Base-by-base conservation (phyloP, 1,140 invertebrate genomes). In the Gonatopus flavifemur region DNA sequence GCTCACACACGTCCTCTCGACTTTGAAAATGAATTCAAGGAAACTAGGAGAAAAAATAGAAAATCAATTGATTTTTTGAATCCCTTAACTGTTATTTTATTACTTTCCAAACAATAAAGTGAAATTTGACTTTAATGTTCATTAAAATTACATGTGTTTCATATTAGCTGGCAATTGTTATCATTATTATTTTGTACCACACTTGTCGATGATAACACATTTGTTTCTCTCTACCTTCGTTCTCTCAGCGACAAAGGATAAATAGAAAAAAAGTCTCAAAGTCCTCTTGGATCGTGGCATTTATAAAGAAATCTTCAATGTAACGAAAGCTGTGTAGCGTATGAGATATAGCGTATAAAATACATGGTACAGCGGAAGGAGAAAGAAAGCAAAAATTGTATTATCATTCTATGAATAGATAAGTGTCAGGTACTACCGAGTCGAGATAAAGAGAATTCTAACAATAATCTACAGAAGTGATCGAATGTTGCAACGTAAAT, bases 141-240 rank as follows among this genome's bases (percentile, higher is more conserved):
- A 48, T 48, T 48, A 52, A 39, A 46, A 31, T 48, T 52, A 52
- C 45, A 47, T 36, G 18, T 41, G 22, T 18, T 40, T 31, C 45
- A 48, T 41, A 2, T 30, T 40, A 9, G 43, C 22, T 52, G 35
- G 40, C 32, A 9, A 48, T 41, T 28, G 36, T 35, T 24, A 40
- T 47, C 3, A 24, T 52, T 21, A 35, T 52, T 36, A 52, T n/a
- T 52, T 52, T 52, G 50, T 45, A 52, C 37, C 45, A 30, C 41
- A 19, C 45, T 40, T 39, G 39, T 49, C 42, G 46, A 41, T 41
- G 37, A 49, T 41, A 49, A 49, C 38, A 49, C 25, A 16, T 42
- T 32, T 42, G 38, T 22, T 24, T 48, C 5, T 32, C 46, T 42
- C 21, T 18, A 20, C n/a, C n/a, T n/a, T n/a, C n/a, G n/a, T n/a